Evolutionary conservation across 2,113 vertebrate species (phyloP), one percentile per base, ranked within the genome.

Genomic region (Psephotus haematonotus): DNA sequence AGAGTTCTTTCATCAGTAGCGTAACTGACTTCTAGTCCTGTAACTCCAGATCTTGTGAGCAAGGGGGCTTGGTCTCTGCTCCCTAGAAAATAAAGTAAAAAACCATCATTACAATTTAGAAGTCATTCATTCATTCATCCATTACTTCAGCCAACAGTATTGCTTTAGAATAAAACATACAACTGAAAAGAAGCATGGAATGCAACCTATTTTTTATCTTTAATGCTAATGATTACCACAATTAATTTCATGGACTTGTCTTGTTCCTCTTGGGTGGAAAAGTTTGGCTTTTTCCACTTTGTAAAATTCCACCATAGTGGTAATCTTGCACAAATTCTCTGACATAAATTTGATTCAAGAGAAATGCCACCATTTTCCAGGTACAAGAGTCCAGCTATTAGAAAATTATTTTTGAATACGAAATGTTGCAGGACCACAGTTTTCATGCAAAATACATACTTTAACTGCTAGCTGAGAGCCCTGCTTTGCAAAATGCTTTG

Each of bases 21-120:
- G 55, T 99, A 99, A n/a, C 97, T 99, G 96, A 99, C 98, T 97
- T 99, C 98, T 96, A 99, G 97, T 95, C 99, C 98, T 86, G 99
- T 98, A 96, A 99, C 94, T 81, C 99, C 99, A 72, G 99, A 99
- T 98, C 99, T 98, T 97, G 99, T 98, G 93, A 99, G 98, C 95
- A 99, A 98, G 70, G 99, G 99, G 16, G 98, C 98, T 92, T 98
- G 98, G 92, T 90, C 97, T 97, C 98, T 98, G 81, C 96, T 90
- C 94, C 98, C 99, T 99, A 96, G 88, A 95, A 95, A 96, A 95
- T 57, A 98, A 86, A 97, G 94, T 80, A 84, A 93, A 94, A 83
- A 94, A 76, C 86, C 5, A 47, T 57, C 62, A 95, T 95, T 95
- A 97, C 79, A 92, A 93, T 94, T 91, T 74, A 92, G 89, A 94